These are phyloP conservation scores for Thunnus maccoyii DNA, from an alignment of 2,113 vertebrate genomes.

Conservation along the genomic window DNA sequence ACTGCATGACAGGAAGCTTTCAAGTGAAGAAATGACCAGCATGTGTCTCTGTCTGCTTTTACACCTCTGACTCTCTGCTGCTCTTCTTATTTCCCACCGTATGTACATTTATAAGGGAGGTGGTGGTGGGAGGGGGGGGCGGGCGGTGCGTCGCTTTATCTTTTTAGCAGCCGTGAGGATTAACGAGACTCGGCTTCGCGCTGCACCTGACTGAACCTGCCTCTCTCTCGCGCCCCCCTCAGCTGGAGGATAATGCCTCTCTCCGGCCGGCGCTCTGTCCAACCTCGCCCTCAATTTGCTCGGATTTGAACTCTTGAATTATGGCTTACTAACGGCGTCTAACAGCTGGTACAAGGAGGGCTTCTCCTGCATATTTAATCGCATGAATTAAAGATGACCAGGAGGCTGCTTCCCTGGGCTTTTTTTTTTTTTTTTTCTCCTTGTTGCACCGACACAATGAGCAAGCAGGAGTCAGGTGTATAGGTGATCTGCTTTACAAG, in stretches of 20 bases:
- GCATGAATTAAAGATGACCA: conserved; percentile 81
- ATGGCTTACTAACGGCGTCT: conserved; percentile 74
- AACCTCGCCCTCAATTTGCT: conserved; percentile 78
- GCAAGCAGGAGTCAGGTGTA: conserved; percentile 60
- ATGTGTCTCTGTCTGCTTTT: neutral
- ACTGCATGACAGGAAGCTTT: conserved; percentile 15
- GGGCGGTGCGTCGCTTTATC: conserved; percentile 48
- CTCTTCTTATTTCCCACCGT: conserved; percentile 1
- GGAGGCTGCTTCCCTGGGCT: conserved; percentile 64
- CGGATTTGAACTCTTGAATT: conserved; percentile 78
- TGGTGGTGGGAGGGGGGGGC: no score
- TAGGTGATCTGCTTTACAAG: conserved; percentile 67
- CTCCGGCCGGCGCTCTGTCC: conserved; percentile 63
- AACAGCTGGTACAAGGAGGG: conserved; percentile 79
- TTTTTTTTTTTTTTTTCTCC: neutral
- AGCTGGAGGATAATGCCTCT: conserved; percentile 72
- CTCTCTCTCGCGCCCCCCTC: conserved; percentile 45
- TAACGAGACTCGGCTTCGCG: conserved; percentile 57
- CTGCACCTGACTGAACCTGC: conserved; percentile 78
- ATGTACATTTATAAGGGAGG: conserved; percentile 37
- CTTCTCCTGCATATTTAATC: conserved; percentile 80
- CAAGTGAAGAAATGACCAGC: conserved; percentile 14
- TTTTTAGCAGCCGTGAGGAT: conserved; percentile 62
- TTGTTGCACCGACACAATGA: conserved; percentile 61
- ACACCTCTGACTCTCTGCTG: conserved; percentile 14